phyloP scores from a whole-genome alignment of 2,113 vertebrate genomes.

The Paracanthobrama guichenoti region DNA sequence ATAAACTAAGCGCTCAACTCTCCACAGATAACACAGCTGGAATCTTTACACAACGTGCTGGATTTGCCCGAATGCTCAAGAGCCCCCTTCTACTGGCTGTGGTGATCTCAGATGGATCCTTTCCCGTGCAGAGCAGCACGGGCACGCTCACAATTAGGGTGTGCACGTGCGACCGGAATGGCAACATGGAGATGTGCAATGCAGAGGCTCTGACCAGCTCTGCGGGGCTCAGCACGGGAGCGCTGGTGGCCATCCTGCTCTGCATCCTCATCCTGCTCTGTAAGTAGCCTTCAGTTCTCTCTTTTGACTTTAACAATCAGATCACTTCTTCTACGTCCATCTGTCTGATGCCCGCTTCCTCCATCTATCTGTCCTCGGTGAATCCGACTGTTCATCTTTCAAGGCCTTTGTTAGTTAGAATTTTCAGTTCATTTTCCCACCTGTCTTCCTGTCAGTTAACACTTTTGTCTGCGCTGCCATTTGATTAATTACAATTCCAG shows the following conservation, averaged over 20 bases:
- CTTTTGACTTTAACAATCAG: conserved; percentile 24
- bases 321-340: conserved; percentile 15
- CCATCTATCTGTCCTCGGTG: conserved; percentile 38
- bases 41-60: conserved; percentile 82
- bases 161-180: conserved; percentile 88
- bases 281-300: conserved; percentile 68
- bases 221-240: conserved; percentile 90
- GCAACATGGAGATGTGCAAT: conserved; percentile 89
- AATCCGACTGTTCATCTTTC: conserved; percentile 36
- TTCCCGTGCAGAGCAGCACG: conserved; percentile 92
- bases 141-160: conserved; percentile 91
- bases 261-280: conserved; percentile 91
- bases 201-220: conserved; percentile 85
- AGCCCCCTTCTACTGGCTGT: conserved; percentile 86
- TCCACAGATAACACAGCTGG: conserved; percentile 90
- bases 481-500: conserved; percentile 53
- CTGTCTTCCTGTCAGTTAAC: conserved; percentile 47
- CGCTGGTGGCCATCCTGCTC: conserved; percentile 90
- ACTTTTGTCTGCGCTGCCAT: conserved; percentile 37
- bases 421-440: conserved; percentile 40
- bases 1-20: not conserved
- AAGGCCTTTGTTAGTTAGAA: conserved; percentile 40
- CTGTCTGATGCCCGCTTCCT: conserved; percentile 37
- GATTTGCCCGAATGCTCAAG: conserved; percentile 85
- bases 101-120: conserved; percentile 87